Evolutionary conservation across 2,888 invertebrate species (phyloP).

Genomic region (Salticus scenicus): DNA sequence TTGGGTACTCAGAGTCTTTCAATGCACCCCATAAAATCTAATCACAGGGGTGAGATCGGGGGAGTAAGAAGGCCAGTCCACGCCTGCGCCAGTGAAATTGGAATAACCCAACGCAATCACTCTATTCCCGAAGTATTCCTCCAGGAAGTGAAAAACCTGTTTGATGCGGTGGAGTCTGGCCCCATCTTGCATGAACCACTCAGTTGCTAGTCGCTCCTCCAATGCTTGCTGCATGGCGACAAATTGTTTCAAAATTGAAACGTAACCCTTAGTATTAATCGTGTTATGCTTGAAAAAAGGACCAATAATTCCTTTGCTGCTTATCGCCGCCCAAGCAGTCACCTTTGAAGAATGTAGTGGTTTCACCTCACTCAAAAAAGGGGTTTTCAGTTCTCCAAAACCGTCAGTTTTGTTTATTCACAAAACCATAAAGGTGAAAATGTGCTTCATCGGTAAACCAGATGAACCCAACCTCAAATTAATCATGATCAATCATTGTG

Average conservation of each 20-base stretch:
- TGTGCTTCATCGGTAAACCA: slow-evolving; percentile 13
- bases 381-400: slow-evolving; percentile 5
- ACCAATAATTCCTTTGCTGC: slow-evolving; percentile 4
- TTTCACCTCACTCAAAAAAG: slow-evolving; percentile 14
- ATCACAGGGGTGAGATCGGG: slow-evolving; percentile 10
- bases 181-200: slow-evolving; percentile 21
- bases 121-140: slow-evolving; percentile 23
- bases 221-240: background rate
- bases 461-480: slow-evolving; percentile 18
- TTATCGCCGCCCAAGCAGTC: slow-evolving; percentile 6
- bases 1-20: slow-evolving; percentile 33
- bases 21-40: slow-evolving; percentile 36
- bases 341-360: slow-evolving; percentile 5
- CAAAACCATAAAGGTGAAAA: background rate
- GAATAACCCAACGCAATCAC: slow-evolving; percentile 1
- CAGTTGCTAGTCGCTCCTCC: background rate
- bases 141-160: slow-evolving; percentile 1
- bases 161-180: slow-evolving; percentile 19
- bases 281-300: slow-evolving; percentile 7
- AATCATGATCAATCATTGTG: slow-evolving; percentile 11
- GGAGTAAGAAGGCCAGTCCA: slow-evolving; percentile 23
- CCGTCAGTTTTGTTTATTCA: background rate
- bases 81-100: slow-evolving; percentile 7
- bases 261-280: background rate
- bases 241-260: slow-evolving; percentile 21